Evolutionary conservation across 2,797 vertebrate genomes (phyloP).

Genomic region (Australoheros facetus): DNA sequence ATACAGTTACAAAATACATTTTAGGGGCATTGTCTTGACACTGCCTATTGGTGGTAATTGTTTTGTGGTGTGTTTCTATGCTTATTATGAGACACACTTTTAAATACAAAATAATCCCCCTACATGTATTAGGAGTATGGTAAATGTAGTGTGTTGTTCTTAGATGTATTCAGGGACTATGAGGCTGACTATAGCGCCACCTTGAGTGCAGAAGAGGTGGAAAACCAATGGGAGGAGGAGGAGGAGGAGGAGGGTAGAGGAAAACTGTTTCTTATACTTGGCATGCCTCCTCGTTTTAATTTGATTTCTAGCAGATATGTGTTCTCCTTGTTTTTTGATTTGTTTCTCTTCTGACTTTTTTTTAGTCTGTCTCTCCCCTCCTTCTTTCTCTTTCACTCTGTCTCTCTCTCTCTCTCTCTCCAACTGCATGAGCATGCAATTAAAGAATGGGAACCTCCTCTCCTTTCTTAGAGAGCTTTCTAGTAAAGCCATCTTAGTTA

Average conservation of each 20-base stretch:
- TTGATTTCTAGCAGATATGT: conserved; percentile 14
- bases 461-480: conserved; percentile 26
- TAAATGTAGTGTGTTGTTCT: conserved; percentile 60
- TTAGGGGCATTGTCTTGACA: not conserved
- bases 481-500: not conserved
- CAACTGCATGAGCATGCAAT: conserved; percentile 49
- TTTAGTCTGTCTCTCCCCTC: not conserved
- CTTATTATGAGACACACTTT: conserved; percentile 14
- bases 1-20: not conserved
- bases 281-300: conserved; percentile 66
- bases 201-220: conserved; percentile 66
- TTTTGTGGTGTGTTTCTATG: not conserved
- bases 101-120: not conserved
- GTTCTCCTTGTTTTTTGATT: not conserved
- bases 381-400: not conserved
- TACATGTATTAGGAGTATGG: conserved; percentile 8
- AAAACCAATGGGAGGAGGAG: conserved; percentile 50
- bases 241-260: conserved; percentile 74
- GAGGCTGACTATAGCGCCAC: conserved; percentile 75
- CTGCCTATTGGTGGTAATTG: not conserved
- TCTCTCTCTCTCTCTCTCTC: not conserved
- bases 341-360: not conserved
- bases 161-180: conserved; percentile 77
- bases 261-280: conserved; percentile 61
- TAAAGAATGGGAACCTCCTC: conserved; percentile 28